Conservation (phyloP, 2,797 vertebrate genomes). For the Distichodus sexfasciatus region DNA sequence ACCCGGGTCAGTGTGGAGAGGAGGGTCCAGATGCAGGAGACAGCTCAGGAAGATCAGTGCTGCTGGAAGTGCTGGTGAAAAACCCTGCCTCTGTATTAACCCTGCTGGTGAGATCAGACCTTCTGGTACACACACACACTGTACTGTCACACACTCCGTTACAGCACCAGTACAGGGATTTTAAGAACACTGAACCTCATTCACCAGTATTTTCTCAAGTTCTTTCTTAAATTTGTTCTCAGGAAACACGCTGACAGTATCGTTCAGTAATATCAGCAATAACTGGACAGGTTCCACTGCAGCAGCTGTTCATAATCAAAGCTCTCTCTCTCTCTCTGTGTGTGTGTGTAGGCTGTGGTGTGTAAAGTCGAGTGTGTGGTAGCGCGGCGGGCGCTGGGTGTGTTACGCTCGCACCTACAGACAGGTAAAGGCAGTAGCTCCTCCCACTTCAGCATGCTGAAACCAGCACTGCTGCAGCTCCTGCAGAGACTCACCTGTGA, state of each 20-base stretch:
- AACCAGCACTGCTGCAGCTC: slow-evolving; percentile 78
- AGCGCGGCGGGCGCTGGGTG: slow-evolving; percentile 71
- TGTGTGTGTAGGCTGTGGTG: slow-evolving; percentile 75
- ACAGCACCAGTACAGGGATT: too few species aligned
- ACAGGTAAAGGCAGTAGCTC: slow-evolving; percentile 61
- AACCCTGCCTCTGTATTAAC: slow-evolving; percentile 75
- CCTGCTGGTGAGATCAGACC: slow-evolving; percentile 78
- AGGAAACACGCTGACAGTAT: too few species aligned
- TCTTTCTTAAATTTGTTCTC: too few species aligned
- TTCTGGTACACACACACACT: too few species aligned
- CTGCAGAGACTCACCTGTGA: slow-evolving; percentile 77
- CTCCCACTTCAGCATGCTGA: slow-evolving; percentile 73
- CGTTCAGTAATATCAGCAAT: too few species aligned
- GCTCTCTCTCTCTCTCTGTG: neutral
- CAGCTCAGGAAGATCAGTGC: slow-evolving; percentile 5
- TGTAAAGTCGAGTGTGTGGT: slow-evolving; percentile 69
- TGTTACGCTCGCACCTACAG: slow-evolving; percentile 73
- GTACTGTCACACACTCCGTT: too few species aligned
- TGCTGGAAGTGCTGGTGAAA: slow-evolving; percentile 77
- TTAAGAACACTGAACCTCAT: too few species aligned
- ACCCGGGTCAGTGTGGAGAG: slow-evolving; percentile 16
- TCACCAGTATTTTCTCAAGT: too few species aligned
- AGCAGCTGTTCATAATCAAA: too few species aligned
- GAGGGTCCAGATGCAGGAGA: slow-evolving; percentile 32
- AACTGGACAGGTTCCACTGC: too few species aligned